These are phyloP conservation scores for Ypsolopha sequella DNA, from an alignment of 2,888 invertebrate genomes.

Conservation along the genomic window DNA sequence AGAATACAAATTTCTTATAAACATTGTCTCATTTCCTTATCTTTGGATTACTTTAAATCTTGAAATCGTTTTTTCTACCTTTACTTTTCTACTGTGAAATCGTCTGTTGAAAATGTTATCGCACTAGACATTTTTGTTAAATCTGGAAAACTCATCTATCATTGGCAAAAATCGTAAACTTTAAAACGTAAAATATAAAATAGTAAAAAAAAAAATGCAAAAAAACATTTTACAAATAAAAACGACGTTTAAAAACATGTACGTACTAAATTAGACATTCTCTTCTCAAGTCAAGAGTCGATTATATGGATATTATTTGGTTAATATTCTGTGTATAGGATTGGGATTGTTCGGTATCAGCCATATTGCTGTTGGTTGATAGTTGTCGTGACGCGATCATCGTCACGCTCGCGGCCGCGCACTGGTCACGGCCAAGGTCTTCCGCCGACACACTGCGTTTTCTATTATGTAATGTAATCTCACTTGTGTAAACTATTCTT, in stretches of 20 bases:
- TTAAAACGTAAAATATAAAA: too few species aligned
- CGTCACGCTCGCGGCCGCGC: constrained; percentile 37
- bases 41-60: constrained; percentile 13
- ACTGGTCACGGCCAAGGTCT: constrained; percentile 69
- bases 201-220: too few species aligned
- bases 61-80: too few species aligned
- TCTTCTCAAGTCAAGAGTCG: too few species aligned
- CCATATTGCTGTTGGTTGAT: constrained; percentile 1
- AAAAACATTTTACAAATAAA: too few species aligned
- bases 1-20: constrained; percentile 45
- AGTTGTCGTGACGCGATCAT: constrained; percentile 7
- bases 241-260: too few species aligned
- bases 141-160: too few species aligned
- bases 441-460: constrained; percentile 34
- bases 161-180: too few species aligned
- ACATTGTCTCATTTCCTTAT: constrained; percentile 24
- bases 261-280: too few species aligned
- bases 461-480: constrained; percentile 41
- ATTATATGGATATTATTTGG: not conserved
- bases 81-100: too few species aligned
- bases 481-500: constrained; percentile 1
- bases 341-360: not conserved
- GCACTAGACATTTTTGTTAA: too few species aligned
- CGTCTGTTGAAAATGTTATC: too few species aligned
- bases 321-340: not conserved